phyloP scores from a whole-genome alignment of 2,888 invertebrate species.

The Drosophila fulvimacula region DNA sequence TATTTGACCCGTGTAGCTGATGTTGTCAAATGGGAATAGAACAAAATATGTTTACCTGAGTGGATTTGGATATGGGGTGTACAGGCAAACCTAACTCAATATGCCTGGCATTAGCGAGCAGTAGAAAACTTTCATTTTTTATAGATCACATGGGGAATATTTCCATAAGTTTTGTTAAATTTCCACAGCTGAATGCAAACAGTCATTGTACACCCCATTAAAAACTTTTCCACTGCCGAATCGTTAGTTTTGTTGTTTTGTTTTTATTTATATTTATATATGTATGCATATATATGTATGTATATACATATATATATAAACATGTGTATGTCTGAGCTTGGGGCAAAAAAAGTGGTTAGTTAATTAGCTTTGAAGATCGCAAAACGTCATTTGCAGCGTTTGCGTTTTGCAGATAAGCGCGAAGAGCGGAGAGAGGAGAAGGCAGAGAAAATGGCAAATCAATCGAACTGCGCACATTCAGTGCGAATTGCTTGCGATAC shows the following conservation, averaged over 20 bases:
- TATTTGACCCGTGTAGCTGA: too few species aligned
- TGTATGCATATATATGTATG: not conserved
- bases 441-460: too few species aligned
- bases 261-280: not conserved
- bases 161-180: constrained; percentile 17
- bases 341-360: not conserved
- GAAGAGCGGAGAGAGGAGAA: too few species aligned
- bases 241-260: not conserved
- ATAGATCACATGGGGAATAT: constrained; percentile 8
- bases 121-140: not conserved
- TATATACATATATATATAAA: not conserved
- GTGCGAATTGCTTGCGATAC: not conserved
- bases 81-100: not conserved
- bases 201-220: constrained; percentile 10
- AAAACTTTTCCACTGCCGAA: constrained; percentile 19
- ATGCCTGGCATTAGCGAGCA: not conserved
- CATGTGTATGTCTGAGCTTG: not conserved
- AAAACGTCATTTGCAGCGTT: constrained; percentile 23
- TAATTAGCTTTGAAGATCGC: constrained; percentile 25
- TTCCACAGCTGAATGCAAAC: constrained; percentile 23
- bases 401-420: constrained; percentile 9
- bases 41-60: not conserved
- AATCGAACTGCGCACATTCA: constrained; percentile 18
- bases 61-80: not conserved
- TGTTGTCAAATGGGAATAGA: too few species aligned